Percentiles rank a stretch among this genome's conserved stretches.
Evolutionary conservation across 2,113 vertebrate species (phyloP).

Genomic region (Carassius gibelio): DNA sequence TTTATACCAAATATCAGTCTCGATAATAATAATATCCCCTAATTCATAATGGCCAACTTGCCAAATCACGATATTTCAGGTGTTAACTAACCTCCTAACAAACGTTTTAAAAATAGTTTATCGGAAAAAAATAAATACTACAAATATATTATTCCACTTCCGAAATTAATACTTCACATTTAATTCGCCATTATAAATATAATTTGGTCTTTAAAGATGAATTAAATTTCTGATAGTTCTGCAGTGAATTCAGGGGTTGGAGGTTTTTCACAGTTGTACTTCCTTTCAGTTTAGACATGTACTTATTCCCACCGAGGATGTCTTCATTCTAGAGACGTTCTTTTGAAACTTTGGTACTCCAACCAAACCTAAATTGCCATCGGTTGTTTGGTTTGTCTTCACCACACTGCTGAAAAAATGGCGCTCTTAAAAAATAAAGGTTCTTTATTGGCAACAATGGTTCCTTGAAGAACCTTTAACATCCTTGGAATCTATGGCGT

Average conservation of each 20-base stretch:
- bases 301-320: not conserved
- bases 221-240: not conserved
- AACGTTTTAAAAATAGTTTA: slow-evolving; percentile 46
- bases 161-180: slow-evolving; percentile 59
- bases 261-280: not conserved
- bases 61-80: not conserved
- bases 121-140: slow-evolving; percentile 71
- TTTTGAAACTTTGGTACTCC: not conserved
- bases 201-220: slow-evolving; percentile 44
- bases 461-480: not conserved
- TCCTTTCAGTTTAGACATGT: not conserved
- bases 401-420: not conserved
- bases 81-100: not conserved
- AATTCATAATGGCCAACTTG: slow-evolving; percentile 2
- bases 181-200: slow-evolving; percentile 51
- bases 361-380: not conserved
- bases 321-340: not conserved
- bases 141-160: slow-evolving; percentile 72
- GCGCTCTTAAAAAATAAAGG: not conserved
- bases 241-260: not conserved
- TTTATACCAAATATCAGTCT: not conserved
- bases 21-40: not conserved
- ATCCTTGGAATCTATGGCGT: not conserved
- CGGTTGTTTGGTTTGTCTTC: not conserved
- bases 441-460: not conserved